Evolutionary conservation across 2,113 vertebrate species (phyloP), one percentile per base, ranked within the genome.

Genomic region (Lipotes vexillifer): DNA sequence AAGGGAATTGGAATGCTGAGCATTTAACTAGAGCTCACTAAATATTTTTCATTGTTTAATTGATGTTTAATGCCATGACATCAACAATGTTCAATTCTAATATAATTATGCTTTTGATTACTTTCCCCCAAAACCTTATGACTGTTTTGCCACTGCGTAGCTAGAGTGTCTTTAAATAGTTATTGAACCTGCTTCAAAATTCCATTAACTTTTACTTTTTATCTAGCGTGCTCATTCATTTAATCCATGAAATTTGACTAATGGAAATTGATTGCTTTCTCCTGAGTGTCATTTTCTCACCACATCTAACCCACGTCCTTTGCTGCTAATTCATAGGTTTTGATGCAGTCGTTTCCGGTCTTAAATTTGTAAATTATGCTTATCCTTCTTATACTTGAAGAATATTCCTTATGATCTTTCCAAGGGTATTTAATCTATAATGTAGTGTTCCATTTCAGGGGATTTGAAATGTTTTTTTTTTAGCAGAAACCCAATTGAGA

Each of bases 211-310:
- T 94, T 92, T 93, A 72, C 88, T 86, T 97, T 96, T 94, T 97
- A 97, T 91, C 89, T 90, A 87, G n/a, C 5, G 0, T 77, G 38
- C 31, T 94, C 96, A 90, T 93, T 97, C 88, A 87, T 96, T 96
- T 94, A 96, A 92, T 92, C 78, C 87, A 92, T 96, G 85, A 97
- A 95, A 97, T 97, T 92, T 96, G 80, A 95, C 93, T 96, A 98
- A 97, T 92, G 80, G 89, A 84, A 97, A 97, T 95, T 97, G 97
- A 97, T 96, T 97, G 97, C 75, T 96, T 94, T 98, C 96, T 93
- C n/a, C 38, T 83, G 69, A 74, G 87, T 61, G 44, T 93, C 46
- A 88, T 92, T 97, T 94, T 97, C 74, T 93, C 74, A n/a, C 61
- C 49, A 93, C 75, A 82, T 52, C 74, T 92, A 96, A 84, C 65